phyloP scores from a whole-genome alignment of 2,797 vertebrate genomes.

The Onychomys torridus region DNA sequence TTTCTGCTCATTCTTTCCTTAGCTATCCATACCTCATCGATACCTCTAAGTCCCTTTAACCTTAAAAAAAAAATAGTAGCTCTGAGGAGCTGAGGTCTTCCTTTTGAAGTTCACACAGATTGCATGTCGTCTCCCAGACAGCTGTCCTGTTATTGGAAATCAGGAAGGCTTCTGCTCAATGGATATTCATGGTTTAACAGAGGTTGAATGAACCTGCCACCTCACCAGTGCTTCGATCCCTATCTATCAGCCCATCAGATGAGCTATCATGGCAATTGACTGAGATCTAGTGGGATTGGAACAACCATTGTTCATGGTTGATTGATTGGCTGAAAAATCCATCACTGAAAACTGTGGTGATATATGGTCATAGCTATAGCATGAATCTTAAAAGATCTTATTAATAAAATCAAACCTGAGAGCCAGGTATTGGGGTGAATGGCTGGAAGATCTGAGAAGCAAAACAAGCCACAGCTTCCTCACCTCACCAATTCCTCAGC shows the following conservation, averaged over 20 bases:
- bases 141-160: conserved; percentile 60
- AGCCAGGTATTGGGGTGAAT: too few relatives aligned
- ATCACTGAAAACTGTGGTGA: conserved; percentile 62
- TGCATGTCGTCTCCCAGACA: conserved; percentile 26
- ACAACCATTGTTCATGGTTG: conserved; percentile 61
- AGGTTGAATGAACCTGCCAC: conserved; percentile 54
- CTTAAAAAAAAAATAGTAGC: conserved; percentile 30
- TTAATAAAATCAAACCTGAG: too few relatives aligned
- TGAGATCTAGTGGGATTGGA: conserved; percentile 45
- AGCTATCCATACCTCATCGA: conserved; percentile 2
- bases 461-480: too few relatives aligned
- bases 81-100: conserved; percentile 42
- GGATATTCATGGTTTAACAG: conserved; percentile 65
- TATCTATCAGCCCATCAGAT: conserved; percentile 69
- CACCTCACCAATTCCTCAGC: too few relatives aligned
- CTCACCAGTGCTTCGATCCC: conserved; percentile 50
- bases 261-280: conserved; percentile 72
- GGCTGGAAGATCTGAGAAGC: too few relatives aligned
- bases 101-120: conserved; percentile 50
- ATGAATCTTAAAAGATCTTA: too few relatives aligned
- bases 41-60: conserved; percentile 38
- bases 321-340: conserved; percentile 70
- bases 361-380: conserved; percentile 34
- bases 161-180: conserved; percentile 57
- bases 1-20: conserved; percentile 37